Base-by-base conservation (phyloP, 2,888 invertebrate species). In the Eupithecia subfuscata region DNA sequence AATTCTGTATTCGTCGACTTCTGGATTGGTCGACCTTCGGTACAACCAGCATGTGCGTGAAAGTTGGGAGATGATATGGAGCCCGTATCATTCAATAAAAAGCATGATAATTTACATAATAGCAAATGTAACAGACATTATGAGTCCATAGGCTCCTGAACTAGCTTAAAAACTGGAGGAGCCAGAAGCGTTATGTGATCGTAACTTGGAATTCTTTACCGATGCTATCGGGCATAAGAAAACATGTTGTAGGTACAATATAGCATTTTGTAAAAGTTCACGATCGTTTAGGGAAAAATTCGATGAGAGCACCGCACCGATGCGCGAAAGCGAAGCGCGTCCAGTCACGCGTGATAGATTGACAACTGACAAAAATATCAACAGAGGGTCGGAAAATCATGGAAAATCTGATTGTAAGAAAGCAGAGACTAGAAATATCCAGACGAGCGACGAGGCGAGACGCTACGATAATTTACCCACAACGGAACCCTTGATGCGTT, bases 271-370 rank as follows among this genome's bases (percentile, higher is more conserved):
- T 56, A 56, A 56, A 56, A 56, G 85, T 86, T 86, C 83, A 83
- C 80, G 84, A 86, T 87, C 87, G 86, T 86, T 86, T 86, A 82
- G 82, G 81, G 82, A 83, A 79, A 86, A 90, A 91, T 90, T 90
- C 85, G 87, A 90, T 89, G 86, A 82, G 82, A 77, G 76, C 30
- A 25, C 48, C 78, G 85, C 86, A 87, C 82, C 82, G 87, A 85
- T 83, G 88, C 87, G 87, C 82, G 84, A 88, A 87, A 82, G 78
- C 79, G 75, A 83, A 78, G 82, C 81, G 84, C 73, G 80, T 76
- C 82, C 88, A 89, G 87, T 89, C 90, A 90, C 87, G 91, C 92
- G 90, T 86, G 78, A 71, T 85, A 86, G 90, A 93, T 91, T 92
- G 91, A 91, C 91, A 91, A 90, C 89, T 89, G 90, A 85, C 87